phyloP scores from a whole-genome alignment of 2,888 invertebrate genomes.

The Callosobruchus maculatus region DNA sequence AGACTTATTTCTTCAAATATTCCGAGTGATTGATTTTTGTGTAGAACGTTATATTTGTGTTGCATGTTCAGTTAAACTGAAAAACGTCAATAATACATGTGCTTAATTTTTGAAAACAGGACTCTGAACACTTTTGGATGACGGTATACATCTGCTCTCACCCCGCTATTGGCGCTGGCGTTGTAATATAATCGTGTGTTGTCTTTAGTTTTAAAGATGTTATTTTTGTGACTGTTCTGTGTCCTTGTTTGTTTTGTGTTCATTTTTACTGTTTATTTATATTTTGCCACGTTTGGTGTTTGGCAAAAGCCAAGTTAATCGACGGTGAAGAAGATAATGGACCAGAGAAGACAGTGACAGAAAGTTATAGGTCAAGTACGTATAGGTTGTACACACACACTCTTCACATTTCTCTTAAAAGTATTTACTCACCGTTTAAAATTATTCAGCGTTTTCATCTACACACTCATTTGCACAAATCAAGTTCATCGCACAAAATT shows the following conservation, averaged over 20 bases:
- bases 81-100: too few relatives aligned
- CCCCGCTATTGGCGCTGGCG: not conserved
- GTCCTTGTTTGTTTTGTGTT: not conserved
- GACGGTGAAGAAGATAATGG: not conserved
- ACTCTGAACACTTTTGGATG: not conserved
- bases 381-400: not conserved
- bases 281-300: not conserved
- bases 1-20: too few relatives aligned
- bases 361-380: not conserved
- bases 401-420: not conserved
- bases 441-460: not conserved
- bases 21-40: too few relatives aligned
- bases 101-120: not conserved
- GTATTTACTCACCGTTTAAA: not conserved
- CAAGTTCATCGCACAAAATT: not conserved
- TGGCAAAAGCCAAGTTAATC: not conserved
- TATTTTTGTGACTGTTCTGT: not conserved
- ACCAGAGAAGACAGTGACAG: not conserved
- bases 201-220: not conserved
- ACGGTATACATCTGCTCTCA: not conserved
- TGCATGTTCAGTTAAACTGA: too few relatives aligned
- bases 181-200: not conserved
- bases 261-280: not conserved
- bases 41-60: too few relatives aligned
- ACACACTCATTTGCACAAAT: not conserved